Conservation (phyloP, 2,113 vertebrate species). For the Delphinapterus leucas region DNA sequence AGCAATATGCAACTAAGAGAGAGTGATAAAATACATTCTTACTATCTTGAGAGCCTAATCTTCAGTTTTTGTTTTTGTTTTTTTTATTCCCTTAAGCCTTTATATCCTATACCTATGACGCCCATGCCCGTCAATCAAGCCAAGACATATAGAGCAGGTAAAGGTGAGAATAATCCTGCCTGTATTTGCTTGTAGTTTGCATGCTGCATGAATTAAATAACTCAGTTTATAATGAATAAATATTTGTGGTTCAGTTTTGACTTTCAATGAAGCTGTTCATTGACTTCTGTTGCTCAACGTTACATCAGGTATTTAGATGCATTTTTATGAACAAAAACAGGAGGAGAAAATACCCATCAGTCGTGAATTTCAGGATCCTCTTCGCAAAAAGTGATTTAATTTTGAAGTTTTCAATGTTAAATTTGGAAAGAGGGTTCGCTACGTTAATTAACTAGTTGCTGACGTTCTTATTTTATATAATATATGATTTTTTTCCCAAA, state of each 20-base stretch:
- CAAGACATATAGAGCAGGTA: slow-evolving; percentile 99
- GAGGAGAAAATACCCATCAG: neutral
- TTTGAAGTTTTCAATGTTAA: neutral
- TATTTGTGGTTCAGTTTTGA: neutral
- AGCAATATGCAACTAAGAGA: neutral
- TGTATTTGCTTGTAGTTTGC: slow-evolving; percentile 81
- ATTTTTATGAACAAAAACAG: neutral
- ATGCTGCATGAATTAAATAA: slow-evolving; percentile 77
- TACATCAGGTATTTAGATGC: neutral
- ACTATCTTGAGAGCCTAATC: slow-evolving; percentile 28
- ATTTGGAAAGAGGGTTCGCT: neutral
- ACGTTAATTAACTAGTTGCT: neutral
- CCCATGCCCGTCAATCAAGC: slow-evolving; percentile 98
- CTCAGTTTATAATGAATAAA: neutral
- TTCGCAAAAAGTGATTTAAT: neutral
- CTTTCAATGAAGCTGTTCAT: neutral
- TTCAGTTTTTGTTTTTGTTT: slow-evolving; percentile 52
- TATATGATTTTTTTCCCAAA: neutral
- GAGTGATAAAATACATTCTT: neutral
- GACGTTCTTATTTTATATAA: neutral
- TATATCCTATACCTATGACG: slow-evolving; percentile 97
- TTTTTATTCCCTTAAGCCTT: slow-evolving; percentile 85
- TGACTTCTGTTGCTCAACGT: neutral
- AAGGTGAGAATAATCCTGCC: slow-evolving; percentile 94
- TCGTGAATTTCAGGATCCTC: neutral